A percentile compares a stretch with the other conserved stretches of the same genome.
Conservation (phyloP, 2,888 invertebrate species). For the Suillia variegata region DNA sequence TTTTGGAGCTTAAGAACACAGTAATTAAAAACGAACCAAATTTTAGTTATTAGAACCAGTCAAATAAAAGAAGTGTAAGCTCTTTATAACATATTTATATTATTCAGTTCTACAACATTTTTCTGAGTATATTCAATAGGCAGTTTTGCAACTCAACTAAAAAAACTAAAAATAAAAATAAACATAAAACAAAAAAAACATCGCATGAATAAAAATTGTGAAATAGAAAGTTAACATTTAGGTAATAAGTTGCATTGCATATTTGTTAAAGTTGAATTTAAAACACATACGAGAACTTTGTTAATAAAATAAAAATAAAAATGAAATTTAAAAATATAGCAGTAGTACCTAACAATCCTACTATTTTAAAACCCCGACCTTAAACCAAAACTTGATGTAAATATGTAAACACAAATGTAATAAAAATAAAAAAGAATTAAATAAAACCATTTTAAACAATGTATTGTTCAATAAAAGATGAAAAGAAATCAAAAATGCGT, state of each 20-base stretch:
- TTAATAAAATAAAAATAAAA: conserved; percentile 28
- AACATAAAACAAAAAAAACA: conserved; percentile 23
- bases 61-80: conserved; percentile 5
- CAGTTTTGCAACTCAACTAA: conserved; percentile 12
- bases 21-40: no score
- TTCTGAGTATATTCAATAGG: background rate
- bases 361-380: background rate
- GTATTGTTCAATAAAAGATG: no score
- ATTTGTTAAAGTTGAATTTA: conserved; percentile 36
- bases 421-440: no score
- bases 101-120: background rate
- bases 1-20: no score
- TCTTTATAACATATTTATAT: conserved; percentile 7
- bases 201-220: conserved; percentile 50
- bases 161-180: conserved; percentile 20
- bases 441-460: no score
- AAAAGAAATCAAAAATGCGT: no score
- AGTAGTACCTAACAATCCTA: background rate
- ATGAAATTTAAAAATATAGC: background rate
- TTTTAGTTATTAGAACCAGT: no score
- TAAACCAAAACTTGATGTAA: no score
- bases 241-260: conserved; percentile 39
- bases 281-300: conserved; percentile 31
- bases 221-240: conserved; percentile 60
- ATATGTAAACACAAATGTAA: no score